phyloP scores from a whole-genome alignment of 2,797 vertebrate genomes.

The Oryzias sinensis region DNA sequence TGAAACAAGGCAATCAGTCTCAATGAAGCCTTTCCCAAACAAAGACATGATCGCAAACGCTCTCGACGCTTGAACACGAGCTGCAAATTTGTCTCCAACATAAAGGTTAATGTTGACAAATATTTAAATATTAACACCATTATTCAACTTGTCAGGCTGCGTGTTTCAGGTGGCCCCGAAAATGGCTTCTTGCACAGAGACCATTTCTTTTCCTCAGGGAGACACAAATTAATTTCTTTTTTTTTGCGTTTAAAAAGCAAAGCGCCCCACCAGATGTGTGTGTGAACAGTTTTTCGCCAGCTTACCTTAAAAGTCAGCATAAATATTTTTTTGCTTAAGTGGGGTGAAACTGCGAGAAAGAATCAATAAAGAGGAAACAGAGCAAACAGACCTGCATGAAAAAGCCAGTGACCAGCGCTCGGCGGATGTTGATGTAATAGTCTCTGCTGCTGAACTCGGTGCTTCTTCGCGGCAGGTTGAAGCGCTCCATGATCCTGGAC shows the following conservation, averaged over 20 bases:
- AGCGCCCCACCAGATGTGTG: constrained; percentile 24
- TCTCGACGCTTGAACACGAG: constrained; percentile 67
- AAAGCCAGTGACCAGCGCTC: constrained; percentile 94
- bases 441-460: constrained; percentile 95
- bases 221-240: constrained; percentile 71
- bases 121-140: constrained; percentile 79
- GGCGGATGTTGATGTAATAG: constrained; percentile 96
- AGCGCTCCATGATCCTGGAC: constrained; percentile 98
- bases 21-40: constrained; percentile 75
- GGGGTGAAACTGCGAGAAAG: constrained; percentile 2
- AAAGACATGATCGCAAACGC: constrained; percentile 68
- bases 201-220: constrained; percentile 69
- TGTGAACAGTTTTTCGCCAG: constrained; percentile 14
- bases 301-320: constrained; percentile 17
- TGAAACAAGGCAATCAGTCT: constrained; percentile 78
- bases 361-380: neutral
- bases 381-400: constrained; percentile 89
- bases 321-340: constrained; percentile 16
- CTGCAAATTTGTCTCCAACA: constrained; percentile 75
- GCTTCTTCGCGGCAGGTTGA: constrained; percentile 94
- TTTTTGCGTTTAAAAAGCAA: constrained; percentile 59
- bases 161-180: constrained; percentile 72
- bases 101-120: constrained; percentile 84
- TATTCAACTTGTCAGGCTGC: constrained; percentile 78
- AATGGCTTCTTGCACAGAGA: constrained; percentile 62